phyloP scores from a whole-genome alignment of 2,113 vertebrate genomes.

The Bubo blakistoni region DNA sequence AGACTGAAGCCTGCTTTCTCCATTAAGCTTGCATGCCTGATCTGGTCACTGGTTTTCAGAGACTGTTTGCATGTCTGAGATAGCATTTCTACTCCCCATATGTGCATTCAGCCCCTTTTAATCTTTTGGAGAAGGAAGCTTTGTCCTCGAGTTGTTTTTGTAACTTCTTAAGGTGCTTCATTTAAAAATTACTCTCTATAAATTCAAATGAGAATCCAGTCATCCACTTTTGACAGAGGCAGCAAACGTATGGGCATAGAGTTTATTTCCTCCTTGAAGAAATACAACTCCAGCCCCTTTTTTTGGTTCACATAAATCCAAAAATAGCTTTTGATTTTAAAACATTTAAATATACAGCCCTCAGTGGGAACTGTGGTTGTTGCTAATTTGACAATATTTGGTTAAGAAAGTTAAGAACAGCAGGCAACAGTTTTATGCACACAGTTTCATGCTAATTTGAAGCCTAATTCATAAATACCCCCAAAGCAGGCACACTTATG shows the following conservation, averaged over 20 bases:
- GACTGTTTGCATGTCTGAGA: not conserved
- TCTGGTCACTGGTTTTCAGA: not conserved
- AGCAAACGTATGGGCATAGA: not conserved
- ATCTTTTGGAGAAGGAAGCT: not conserved
- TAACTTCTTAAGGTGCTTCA: not conserved
- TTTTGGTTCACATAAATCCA: not conserved
- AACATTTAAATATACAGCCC: not conserved
- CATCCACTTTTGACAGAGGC: not conserved
- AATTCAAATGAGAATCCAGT: not conserved
- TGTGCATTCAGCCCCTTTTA: not conserved
- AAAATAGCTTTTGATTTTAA: constrained; percentile 47
- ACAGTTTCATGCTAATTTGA: constrained; percentile 3
- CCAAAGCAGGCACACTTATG: not conserved
- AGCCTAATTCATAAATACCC: constrained; percentile 26
- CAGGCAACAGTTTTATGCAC: not conserved
- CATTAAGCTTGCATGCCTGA: not conserved
- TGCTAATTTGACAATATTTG: constrained; percentile 58
- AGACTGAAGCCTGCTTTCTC: not conserved
- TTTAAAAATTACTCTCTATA: not conserved
- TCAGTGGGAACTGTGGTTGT: constrained; percentile 42
- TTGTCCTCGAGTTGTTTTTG: not conserved
- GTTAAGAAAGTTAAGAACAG: constrained; percentile 9
- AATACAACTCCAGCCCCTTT: not conserved
- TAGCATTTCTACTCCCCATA: not conserved
- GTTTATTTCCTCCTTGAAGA: constrained; percentile 8